Percentiles rank a stretch among this genome's conserved stretches.
phyloP scores from a whole-genome alignment of 2,113 vertebrate species.

The Xiphophorus maculatus region DNA sequence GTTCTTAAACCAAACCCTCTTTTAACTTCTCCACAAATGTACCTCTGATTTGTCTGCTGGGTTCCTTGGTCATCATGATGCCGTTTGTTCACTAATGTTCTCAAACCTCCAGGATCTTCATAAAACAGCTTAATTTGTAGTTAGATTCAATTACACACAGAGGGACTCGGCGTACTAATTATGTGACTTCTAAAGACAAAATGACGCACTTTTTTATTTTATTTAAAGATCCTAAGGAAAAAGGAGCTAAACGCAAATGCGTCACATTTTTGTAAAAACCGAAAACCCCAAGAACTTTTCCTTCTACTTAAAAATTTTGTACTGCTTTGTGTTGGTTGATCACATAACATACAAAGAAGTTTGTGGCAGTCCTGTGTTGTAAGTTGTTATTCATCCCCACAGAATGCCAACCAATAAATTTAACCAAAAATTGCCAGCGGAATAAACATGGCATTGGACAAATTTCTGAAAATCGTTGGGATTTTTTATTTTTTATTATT shows the following conservation, averaged over 20 bases:
- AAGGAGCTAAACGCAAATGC: no score
- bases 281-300: no score
- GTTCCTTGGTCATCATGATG: neutral
- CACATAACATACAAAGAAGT: no score
- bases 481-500: neutral
- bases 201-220: neutral
- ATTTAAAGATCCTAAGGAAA: neutral
- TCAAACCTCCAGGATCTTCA: neutral
- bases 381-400: neutral
- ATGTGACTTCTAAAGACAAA: neutral
- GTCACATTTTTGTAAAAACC: no score
- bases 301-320: no score
- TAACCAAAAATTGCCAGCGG: conserved; percentile 3
- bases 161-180: neutral
- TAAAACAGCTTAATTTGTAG: neutral
- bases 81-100: neutral
- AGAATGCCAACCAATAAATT: conserved; percentile 1
- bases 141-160: neutral
- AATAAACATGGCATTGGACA: conserved; percentile 13
- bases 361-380: no score
- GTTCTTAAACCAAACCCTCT: neutral
- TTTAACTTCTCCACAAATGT: neutral
- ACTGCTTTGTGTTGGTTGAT: no score
- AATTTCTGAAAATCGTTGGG: neutral
- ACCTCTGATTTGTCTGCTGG: neutral